These are phyloP conservation scores for Trichosurus vulpecula DNA, from an alignment of 2,797 vertebrate species.

Conservation along the genomic window DNA sequence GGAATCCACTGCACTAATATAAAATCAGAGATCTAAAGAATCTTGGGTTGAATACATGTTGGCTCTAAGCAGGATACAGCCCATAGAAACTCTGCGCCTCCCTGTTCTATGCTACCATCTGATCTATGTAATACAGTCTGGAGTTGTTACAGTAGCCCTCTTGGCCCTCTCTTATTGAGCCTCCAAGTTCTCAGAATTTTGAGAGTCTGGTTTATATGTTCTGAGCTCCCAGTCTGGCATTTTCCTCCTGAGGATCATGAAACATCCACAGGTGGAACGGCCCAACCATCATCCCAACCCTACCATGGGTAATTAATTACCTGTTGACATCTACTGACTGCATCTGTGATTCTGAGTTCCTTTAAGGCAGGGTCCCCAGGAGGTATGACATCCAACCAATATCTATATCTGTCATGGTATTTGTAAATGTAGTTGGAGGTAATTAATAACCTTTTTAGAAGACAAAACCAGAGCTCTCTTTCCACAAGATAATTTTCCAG, in stretches of 20 bases:
- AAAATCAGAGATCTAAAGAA: background rate
- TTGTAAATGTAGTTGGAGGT: background rate
- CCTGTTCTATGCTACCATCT: background rate
- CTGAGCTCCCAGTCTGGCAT: background rate
- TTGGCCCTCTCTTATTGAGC: background rate
- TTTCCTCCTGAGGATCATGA: background rate
- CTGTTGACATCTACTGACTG: background rate
- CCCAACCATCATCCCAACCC: background rate
- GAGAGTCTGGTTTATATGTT: background rate
- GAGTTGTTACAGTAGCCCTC: background rate
- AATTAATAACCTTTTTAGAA: background rate
- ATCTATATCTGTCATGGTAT: background rate
- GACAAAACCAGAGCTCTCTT: background rate
- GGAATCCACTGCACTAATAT: background rate
- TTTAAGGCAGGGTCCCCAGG: background rate
- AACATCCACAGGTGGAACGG: background rate
- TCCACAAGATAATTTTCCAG: background rate
- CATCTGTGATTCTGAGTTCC: background rate
- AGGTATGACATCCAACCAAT: background rate
- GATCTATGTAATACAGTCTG: background rate
- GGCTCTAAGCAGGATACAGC: background rate
- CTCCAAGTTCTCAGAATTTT: background rate
- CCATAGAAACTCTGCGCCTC: background rate
- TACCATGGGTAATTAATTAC: too few relatives aligned
- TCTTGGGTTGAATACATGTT: background rate